Evolutionary conservation across 2,113 vertebrate genomes (phyloP), one percentile per base, ranked within the genome.

Genomic region (Eudyptes chrysolophus): DNA sequence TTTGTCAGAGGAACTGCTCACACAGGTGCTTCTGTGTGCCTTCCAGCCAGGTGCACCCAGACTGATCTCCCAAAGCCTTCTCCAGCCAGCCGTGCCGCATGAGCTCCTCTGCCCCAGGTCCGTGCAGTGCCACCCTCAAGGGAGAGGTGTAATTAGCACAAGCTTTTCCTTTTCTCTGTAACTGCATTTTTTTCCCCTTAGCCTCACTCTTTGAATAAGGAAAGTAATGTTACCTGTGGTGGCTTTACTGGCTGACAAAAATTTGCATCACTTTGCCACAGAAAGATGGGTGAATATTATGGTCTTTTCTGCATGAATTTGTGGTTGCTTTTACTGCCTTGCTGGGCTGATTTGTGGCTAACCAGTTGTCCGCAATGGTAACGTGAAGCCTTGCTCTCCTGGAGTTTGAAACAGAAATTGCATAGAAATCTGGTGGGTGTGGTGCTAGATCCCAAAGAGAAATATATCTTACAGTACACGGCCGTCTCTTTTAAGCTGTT

Each of bases 11-110:
- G 68, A 76, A 3, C 42, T 21, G 20, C 18, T 52, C 12, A 4
- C n/a, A 7, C 16, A 13, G 30, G 0, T 48, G 36, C 10, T 34
- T 1, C 12, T 51, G 54, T 40, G 58, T 1, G 5, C 46, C 26
- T 72, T 51, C 62, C 25, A 52, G 52, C 17, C 40, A 16, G 5
- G 10, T 26, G 48, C 16, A 7, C 18, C 21, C 61, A 25, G 19
- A 26, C 10, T 5, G 2, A 17, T 30, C 9, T 40, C 51, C 51
- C 29, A 34, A 27, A 29, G 51, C 34, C 9, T 57, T 38, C 36
- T 36, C 24, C 26, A 38, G 1, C 15, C 13, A 26, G 58, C 16
- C 3, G 7, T 54, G 36, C 20, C 54, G 18, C 9, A 2, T 9
- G 30, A 52, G 44, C 18, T 68, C 16, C 44, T 68, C 69, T 68